Evolutionary conservation across 2,797 vertebrate species (phyloP), one percentile per base, ranked within the genome.

Genomic region (Orestias chungarensis): DNA sequence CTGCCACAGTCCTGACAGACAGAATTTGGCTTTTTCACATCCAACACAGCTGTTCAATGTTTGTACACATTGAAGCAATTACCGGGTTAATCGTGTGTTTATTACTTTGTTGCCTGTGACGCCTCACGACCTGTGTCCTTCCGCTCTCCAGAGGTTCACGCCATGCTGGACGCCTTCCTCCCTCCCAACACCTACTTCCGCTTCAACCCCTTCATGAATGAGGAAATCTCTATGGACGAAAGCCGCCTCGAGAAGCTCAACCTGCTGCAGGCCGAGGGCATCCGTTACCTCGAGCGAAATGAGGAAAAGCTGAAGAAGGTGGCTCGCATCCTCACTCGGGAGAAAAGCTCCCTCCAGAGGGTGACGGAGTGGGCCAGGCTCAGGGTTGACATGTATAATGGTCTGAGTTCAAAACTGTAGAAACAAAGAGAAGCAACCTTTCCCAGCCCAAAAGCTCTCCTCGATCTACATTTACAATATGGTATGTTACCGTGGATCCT

Each of bases 171-270:
- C 66, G 96, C 95, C 27, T 94, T 99, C 64, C 94, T 99, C 68
- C 97, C 96, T 49, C 88, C 96, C 6, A 86, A 97, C 85, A 95
- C 96, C 0, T 99, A 99, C 54, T 99, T 97, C 92, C 96, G 98
- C 89, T 98, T 99, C 92, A 99, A 99, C 92, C 98, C 98, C n/a
- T 93, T 95, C 64, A 93, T 99, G 93, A 96, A 92, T 69, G 97
- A 99, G 84, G 97, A 99, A 29, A 92, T 98, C 86, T 73, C 96
- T 79, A 93, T 99, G 83, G 97, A 99, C 75, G 98, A 99, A 85
- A 97, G 90, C 87, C 96, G 97, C 14, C 94, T 94, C 2, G 97
- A 99, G 91, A 98, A 97, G 69, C 95, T 99, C 44, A 94, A 83
- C 86, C 91, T 94, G 81, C 93, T 99, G 85, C 96, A 95, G 89